Evolutionary conservation across 2,113 vertebrate genomes (phyloP), one percentile per base, ranked within the genome.

Genomic region (Stigmatopora nigra): DNA sequence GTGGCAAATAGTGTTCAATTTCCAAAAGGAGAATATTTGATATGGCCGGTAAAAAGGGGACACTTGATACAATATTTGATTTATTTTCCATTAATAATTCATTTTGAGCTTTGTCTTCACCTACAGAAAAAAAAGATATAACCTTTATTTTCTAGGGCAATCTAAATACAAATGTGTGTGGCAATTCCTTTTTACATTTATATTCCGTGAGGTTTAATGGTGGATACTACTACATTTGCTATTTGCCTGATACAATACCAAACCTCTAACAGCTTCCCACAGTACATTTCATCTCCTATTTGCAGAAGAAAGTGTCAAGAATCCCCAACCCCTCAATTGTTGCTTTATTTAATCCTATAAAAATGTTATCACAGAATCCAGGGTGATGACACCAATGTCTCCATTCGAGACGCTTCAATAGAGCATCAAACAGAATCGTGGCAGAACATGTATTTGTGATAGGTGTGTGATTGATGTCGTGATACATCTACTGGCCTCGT

Each of bases 31-130:
- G 9, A 22, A 66, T 69, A 71, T 53, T 71, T 67, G 72, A 69
- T 67, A 56, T 63, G 0, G 1, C 66, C 68, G 55, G 44, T 71
- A 69, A 46, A 17, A 16, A 46, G 38, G 10, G 20, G 53, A 76
- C 58, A 49, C 36, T 7, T 19, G 52, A 19, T 20, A 61, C 67
- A 61, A 35, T 67, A 56, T 48, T 45, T 73, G 67, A 73, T 60
- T 69, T 60, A 63, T 69, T 68, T 47, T 12, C 57, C 51, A 66
- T 86, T 71, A 81, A 82, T 81, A 78, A 84, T 79, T 82, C 53
- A 77, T 71, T 8, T 48, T 45, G 25, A 46, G 67, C 49, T 80
- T 73, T 72, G 64, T 10, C n/a, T 53, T 77, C 68, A 60, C 71
- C n/a, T 44, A 38, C 25, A 31, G 3, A 31, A 31, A 31, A 31